These are phyloP conservation scores for Carassius auratus DNA, from an alignment of 2,113 vertebrate genomes.

Conservation along the genomic window DNA sequence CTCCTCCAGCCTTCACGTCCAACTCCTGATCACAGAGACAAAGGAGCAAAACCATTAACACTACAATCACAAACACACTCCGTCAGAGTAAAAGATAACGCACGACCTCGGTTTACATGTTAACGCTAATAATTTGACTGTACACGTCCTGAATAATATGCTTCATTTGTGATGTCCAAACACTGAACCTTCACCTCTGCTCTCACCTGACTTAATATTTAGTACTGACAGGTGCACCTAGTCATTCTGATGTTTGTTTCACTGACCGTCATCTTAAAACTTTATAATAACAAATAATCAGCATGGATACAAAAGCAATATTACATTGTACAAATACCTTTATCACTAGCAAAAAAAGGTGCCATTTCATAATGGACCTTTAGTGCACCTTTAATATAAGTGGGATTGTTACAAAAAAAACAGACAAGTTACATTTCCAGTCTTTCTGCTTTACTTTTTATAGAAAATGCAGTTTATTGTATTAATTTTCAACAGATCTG, in stretches of 20 bases:
- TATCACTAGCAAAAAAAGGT: neutral
- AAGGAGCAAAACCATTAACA: slow-evolving; percentile 60
- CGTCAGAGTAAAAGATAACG: neutral
- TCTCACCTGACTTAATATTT: slow-evolving; percentile 77
- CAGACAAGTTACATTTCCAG: neutral
- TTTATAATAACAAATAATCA: neutral
- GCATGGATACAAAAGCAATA: neutral
- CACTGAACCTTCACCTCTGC: slow-evolving; percentile 83
- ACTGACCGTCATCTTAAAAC: neutral
- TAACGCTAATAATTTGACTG: neutral
- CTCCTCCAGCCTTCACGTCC: slow-evolving; percentile 97
- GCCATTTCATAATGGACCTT: neutral
- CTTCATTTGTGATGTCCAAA: slow-evolving; percentile 76
- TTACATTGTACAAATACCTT: neutral
- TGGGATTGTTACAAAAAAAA: neutral
- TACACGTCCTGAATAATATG: neutral
- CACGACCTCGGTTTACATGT: neutral
- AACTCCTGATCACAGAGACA: slow-evolving; percentile 82
- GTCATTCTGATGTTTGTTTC: neutral
- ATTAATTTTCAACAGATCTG: slow-evolving; percentile 40
- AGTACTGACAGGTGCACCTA: slow-evolving; percentile 13
- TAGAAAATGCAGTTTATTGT: neutral
- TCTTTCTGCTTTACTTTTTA: neutral
- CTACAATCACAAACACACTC: slow-evolving; percentile 19
- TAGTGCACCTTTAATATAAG: neutral